These are phyloP conservation scores for Micromussa lordhowensis DNA, from an alignment of 92 coral and sea anemone genomes.

Conservation along the genomic window DNA sequence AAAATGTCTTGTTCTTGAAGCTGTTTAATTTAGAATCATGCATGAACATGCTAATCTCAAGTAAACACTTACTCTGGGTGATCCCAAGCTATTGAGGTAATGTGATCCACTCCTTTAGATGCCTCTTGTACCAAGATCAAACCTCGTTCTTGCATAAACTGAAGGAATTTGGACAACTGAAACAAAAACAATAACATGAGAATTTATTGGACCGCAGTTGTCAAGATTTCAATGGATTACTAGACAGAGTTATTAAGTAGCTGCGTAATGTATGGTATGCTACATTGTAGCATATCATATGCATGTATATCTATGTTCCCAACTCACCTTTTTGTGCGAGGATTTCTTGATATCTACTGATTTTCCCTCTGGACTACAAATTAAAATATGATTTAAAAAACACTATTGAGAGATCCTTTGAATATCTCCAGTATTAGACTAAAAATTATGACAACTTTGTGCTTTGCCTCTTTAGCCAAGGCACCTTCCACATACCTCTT, in stretches of 20 bases:
- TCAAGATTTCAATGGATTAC: not conserved
- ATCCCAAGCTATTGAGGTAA: slow-evolving; percentile 66
- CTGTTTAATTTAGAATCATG: no score
- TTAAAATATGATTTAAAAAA: not conserved
- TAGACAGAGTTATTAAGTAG: not conserved
- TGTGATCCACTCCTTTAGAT: slow-evolving; percentile 92
- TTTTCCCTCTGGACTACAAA: slow-evolving; percentile 79
- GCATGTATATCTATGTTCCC: not conserved
- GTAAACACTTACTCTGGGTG: slow-evolving; percentile 80
- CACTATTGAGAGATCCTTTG: not conserved
- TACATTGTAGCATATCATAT: not conserved
- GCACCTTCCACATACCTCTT: no score
- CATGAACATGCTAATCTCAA: no score
- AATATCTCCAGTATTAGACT: not conserved
- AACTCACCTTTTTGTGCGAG: slow-evolving; percentile 85
- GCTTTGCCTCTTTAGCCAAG: no score
- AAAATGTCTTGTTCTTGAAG: no score
- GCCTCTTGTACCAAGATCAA: slow-evolving; percentile 79
- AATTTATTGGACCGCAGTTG: not conserved
- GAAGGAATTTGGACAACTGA: slow-evolving; percentile 93
- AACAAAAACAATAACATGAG: not conserved
- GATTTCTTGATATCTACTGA: slow-evolving; percentile 91
- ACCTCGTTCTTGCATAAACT: slow-evolving; percentile 85
- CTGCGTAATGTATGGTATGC: no score
- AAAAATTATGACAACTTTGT: not conserved